Evolutionary conservation across 2,113 vertebrate genomes (phyloP).

Genomic region (Megaleporinus macrocephalus): DNA sequence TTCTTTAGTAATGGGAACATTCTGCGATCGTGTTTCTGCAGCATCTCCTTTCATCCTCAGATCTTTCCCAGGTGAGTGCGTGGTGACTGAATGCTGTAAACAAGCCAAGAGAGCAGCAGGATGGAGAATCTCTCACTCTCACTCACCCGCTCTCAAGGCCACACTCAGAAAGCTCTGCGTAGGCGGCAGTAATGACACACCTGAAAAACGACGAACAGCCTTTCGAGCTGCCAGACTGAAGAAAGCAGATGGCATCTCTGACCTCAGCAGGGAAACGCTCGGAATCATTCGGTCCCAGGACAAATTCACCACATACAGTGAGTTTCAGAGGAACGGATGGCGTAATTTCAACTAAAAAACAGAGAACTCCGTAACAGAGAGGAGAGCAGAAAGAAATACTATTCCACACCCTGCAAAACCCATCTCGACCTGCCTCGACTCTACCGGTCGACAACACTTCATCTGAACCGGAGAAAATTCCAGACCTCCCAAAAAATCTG

Average conservation of each 20-base stretch:
- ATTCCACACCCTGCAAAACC: too few relatives aligned
- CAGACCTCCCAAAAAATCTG: too few relatives aligned
- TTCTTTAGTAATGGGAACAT: slow-evolving; percentile 14
- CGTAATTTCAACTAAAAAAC: too few relatives aligned
- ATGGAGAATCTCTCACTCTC: not conserved
- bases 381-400: too few relatives aligned
- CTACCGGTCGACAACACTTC: too few relatives aligned
- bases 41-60: slow-evolving; percentile 19
- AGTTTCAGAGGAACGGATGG: too few relatives aligned
- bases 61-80: slow-evolving; percentile 11
- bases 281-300: too few relatives aligned
- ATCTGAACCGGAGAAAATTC: too few relatives aligned
- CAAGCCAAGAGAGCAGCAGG: slow-evolving; percentile 36
- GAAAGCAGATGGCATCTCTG: slow-evolving; percentile 33
- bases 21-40: slow-evolving; percentile 15
- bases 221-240: not conserved
- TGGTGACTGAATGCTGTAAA: slow-evolving; percentile 11
- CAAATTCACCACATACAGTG: too few relatives aligned
- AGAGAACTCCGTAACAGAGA: too few relatives aligned
- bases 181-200: slow-evolving; percentile 20
- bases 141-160: slow-evolving; percentile 12
- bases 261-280: not conserved
- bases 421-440: too few relatives aligned
- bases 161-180: not conserved
- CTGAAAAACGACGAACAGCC: slow-evolving; percentile 30